These are phyloP conservation scores for Chionomys nivalis DNA, from an alignment of 2,113 vertebrate species.

Conservation along the genomic window DNA sequence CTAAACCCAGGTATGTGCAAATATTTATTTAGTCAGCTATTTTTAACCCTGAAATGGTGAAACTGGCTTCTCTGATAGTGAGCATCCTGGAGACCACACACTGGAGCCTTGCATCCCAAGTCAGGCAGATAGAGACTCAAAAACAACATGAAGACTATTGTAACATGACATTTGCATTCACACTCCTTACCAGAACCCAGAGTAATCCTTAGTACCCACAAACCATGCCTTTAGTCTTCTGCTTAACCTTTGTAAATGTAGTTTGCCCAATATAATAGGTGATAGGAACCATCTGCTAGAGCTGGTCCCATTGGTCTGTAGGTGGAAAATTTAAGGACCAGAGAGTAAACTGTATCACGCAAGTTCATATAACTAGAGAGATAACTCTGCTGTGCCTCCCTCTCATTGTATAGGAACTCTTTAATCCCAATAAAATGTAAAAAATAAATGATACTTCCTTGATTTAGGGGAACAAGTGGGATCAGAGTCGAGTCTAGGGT, in stretches of 20 bases:
- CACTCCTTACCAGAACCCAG: not conserved
- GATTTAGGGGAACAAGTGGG: not conserved
- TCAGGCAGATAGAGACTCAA: not conserved
- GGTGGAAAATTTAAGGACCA: not conserved
- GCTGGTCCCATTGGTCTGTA: not conserved
- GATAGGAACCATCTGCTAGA: not conserved
- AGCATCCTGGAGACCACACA: no score
- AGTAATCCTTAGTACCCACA: not conserved
- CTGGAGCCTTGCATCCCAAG: not conserved
- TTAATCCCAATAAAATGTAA: not conserved
- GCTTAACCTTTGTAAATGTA: not conserved
- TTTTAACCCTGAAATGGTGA: not conserved
- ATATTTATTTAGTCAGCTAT: not conserved
- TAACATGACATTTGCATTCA: not conserved
- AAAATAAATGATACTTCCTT: not conserved
- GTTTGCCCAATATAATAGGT: not conserved
- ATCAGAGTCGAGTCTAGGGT: not conserved
- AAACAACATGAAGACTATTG: not conserved
- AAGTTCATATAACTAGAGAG: not conserved
- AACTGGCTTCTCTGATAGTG: not conserved
- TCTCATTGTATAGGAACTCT: not conserved
- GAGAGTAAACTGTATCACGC: not conserved
- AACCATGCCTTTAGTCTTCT: not conserved
- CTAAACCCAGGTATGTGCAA: constrained; percentile 93
- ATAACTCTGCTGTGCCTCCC: not conserved